Conservation (phyloP, 2,888 invertebrate species). For the Stegana nigrithorax region DNA sequence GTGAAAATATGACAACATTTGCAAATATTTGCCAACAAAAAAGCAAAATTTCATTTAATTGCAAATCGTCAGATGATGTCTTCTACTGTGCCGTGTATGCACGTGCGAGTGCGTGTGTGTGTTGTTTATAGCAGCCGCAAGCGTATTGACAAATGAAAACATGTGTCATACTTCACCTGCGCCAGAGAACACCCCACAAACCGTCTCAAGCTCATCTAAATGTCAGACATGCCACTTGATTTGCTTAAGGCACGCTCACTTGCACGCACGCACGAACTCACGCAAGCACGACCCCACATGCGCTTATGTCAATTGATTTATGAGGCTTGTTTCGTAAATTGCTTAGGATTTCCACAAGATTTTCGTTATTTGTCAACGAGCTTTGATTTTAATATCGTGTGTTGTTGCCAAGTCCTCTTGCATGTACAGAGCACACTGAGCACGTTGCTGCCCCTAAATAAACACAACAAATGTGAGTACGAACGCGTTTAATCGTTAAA, state of each 20-base stretch:
- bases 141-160: slow-evolving; percentile 42
- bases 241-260: not conserved
- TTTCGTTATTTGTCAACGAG: slow-evolving; percentile 58
- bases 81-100: not conserved
- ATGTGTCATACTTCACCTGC: slow-evolving; percentile 36
- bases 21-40: not conserved
- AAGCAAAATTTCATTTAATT: not conserved
- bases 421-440: not conserved
- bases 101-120: not conserved
- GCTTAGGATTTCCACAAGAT: slow-evolving; percentile 50
- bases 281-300: not conserved
- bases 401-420: not conserved
- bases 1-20: not conserved
- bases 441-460: not conserved
- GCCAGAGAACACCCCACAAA: not conserved
- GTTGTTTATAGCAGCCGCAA: slow-evolving; percentile 33
- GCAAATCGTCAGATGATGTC: not conserved
- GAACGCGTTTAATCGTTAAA: slow-evolving; percentile 14
- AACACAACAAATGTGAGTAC: not conserved
- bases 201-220: not conserved
- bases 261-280: not conserved
- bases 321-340: slow-evolving; percentile 53
- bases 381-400: slow-evolving; percentile 50
- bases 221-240: not conserved
- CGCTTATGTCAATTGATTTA: slow-evolving; percentile 48